Base-by-base conservation (phyloP, 2,888 invertebrate genomes). In the Isotomurus palustris region DNA sequence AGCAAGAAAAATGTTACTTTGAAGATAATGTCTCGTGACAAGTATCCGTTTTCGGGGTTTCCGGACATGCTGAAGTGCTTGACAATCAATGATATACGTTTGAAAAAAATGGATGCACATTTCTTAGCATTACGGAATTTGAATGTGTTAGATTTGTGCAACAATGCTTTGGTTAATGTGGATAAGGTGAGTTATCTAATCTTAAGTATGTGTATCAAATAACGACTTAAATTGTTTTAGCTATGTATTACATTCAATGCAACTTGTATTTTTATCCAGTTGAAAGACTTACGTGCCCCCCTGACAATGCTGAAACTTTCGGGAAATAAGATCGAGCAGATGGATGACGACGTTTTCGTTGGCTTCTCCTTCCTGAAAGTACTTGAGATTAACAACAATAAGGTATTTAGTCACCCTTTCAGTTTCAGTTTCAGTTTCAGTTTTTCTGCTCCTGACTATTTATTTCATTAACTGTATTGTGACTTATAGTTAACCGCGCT, bases 361-460 rank as follows among this genome's bases (percentile, higher is more conserved):
- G 25, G 58, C 1, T 52, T 64, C 19, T 22, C 19, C 2, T 35
- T 10, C n/a, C 41, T 64, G 28, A 25, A 1, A 1, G 44, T 44
- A 12, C 38, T 64, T 8, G 53, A 60, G 22, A 29, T 64, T 10
- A 50, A 49, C 17, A n/a, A 52, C 6, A 64, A 64, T 41, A 41
- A 51, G 48, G 64, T 64, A 53, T 28, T 38, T 28, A 6, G 41
- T 28, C 41, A 41, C 12, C 27, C 14, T 32, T 10, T 32, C 32
- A 32, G 32, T 14, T 32, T 8, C 32, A 10, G 14, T 10, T 32
- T 32, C 14, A 32, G 14, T 32, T 32, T 32, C 8, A 32, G 14
- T 32, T 32, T 8, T 8, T 32, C 8, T 8, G 8, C 8, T 10
- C 8, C 22, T 6, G 32, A 35, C 24, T 8, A 6, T 21, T 24